Evolutionary conservation across 2,113 vertebrate species (phyloP).

Genomic region (Trachemys scripta): DNA sequence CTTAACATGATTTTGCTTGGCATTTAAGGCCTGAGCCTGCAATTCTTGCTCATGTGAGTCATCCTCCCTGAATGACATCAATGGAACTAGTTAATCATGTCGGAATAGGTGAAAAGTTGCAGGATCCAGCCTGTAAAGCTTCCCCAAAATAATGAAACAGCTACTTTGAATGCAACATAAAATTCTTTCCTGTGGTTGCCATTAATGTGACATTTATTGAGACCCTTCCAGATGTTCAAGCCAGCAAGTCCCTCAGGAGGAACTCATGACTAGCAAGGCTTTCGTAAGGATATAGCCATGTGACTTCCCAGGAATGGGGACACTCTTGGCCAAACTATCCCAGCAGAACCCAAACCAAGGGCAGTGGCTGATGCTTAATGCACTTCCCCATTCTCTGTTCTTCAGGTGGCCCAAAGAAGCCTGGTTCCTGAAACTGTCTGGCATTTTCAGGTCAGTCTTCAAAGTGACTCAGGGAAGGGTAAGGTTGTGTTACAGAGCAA

Average conservation of each 20-base stretch:
- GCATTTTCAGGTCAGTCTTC: background rate
- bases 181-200: background rate
- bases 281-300: background rate
- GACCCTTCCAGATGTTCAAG: background rate
- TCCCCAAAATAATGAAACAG: background rate
- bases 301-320: background rate
- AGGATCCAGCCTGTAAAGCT: background rate
- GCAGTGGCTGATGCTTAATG: no score
- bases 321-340: background rate
- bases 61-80: background rate
- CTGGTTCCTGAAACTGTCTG: background rate
- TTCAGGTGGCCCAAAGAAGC: background rate
- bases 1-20: background rate
- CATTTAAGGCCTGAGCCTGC: background rate
- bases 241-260: background rate
- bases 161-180: background rate
- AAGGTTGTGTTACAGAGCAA: background rate
- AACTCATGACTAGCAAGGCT: background rate
- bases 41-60: background rate
- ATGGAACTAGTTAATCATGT: background rate
- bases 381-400: background rate
- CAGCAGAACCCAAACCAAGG: background rate
- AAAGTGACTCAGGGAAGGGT: background rate
- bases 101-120: background rate
- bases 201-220: conserved; percentile 8